Percentiles rank a stretch among this genome's conserved stretches.
Evolutionary conservation across 2,888 invertebrate species (phyloP).

Genomic region (Hirtodrosophila histrioides): DNA sequence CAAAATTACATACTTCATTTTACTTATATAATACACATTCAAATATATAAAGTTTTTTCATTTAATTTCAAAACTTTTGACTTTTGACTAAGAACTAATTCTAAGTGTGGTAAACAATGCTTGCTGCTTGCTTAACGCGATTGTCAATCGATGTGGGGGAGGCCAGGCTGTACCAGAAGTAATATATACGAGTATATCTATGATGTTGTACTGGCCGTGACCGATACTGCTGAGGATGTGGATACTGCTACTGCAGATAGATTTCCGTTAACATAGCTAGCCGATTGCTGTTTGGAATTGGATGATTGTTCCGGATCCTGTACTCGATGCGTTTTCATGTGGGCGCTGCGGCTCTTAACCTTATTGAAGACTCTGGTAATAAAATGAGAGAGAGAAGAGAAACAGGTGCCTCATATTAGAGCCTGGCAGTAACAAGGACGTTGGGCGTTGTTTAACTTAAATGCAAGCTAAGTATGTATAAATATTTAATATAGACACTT

Average conservation of each 20-base stretch:
- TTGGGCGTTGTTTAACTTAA: background rate
- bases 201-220: constrained; percentile 27
- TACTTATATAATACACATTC: constrained; percentile 30
- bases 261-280: constrained; percentile 29
- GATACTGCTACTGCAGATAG: constrained; percentile 14
- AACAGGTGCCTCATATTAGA: constrained; percentile 39
- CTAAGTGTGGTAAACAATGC: constrained; percentile 67
- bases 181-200: constrained; percentile 20
- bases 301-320: constrained; percentile 89
- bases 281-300: constrained; percentile 45
- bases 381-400: constrained; percentile 6
- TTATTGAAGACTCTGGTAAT: constrained; percentile 95
- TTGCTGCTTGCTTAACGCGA: constrained; percentile 70
- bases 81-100: constrained; percentile 25
- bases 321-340: constrained; percentile 99
- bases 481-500: constrained; percentile 39
- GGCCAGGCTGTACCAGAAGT: constrained; percentile 11
- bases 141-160: constrained; percentile 68
- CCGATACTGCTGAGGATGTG: constrained; percentile 17
- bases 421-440: background rate
- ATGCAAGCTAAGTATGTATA: constrained; percentile 24
- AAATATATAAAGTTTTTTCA: constrained; percentile 14
- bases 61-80: background rate
- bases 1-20: constrained; percentile 43
- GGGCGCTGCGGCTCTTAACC: constrained; percentile 99